Percentiles rank a stretch among this genome's conserved stretches.
These are phyloP conservation scores for Tiliacea aurago DNA, from an alignment of 2,888 invertebrate species.

Conservation along the genomic window DNA sequence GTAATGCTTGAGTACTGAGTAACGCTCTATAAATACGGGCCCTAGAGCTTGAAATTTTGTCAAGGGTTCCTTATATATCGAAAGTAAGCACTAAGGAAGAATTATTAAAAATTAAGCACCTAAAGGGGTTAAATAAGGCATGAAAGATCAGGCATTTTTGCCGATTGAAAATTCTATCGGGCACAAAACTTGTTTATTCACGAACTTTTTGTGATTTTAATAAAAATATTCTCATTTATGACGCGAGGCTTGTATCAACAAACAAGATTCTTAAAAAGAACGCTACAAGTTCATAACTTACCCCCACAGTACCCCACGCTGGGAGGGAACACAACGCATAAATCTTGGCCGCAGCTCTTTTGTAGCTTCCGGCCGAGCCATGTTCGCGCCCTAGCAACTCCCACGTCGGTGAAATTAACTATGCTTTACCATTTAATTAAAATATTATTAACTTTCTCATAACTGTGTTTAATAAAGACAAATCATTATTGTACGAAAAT, in stretches of 20 bases:
- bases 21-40: too few species aligned
- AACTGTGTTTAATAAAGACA: conserved; percentile 11
- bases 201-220: too few species aligned
- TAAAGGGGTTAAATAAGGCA: too few species aligned
- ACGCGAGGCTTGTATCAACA: neutral
- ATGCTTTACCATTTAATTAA: conserved; percentile 77
- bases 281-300: conserved; percentile 52
- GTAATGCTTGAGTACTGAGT: too few species aligned
- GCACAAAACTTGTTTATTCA: too few species aligned
- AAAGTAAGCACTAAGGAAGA: too few species aligned
- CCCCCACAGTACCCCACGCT: conserved; percentile 19
- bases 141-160: too few species aligned
- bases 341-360: conserved; percentile 77
- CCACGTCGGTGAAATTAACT: conserved; percentile 74
- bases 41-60: too few species aligned
- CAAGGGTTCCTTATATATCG: too few species aligned
- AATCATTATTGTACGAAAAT: neutral
- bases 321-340: conserved; percentile 70
- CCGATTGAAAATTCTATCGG: too few species aligned
- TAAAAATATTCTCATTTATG: neutral
- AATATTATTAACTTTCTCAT: conserved; percentile 34
- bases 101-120: too few species aligned
- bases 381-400: conserved; percentile 67
- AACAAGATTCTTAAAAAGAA: neutral
- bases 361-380: conserved; percentile 67